Conservation (phyloP, 2,888 invertebrate genomes). For the Zelleria hepariella region DNA sequence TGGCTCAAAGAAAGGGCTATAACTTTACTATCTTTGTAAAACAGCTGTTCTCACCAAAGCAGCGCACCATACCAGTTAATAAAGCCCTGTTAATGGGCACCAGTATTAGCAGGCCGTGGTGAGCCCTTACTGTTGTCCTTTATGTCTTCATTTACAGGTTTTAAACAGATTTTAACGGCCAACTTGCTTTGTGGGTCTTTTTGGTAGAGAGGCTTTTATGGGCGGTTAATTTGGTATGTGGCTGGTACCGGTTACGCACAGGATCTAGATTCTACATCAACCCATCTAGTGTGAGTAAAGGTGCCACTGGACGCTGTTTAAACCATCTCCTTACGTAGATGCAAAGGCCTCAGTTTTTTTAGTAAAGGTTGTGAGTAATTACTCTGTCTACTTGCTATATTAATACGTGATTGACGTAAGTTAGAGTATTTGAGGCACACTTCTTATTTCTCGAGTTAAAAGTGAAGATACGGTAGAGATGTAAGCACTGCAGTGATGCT, state of each 20-base stretch:
- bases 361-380: too few relatives aligned
- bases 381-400: too few relatives aligned
- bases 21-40: neutral
- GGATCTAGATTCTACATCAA: too few relatives aligned
- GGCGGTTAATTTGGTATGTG: conserved; percentile 6
- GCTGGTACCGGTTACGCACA: too few relatives aligned
- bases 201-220: conserved; percentile 19
- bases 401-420: too few relatives aligned
- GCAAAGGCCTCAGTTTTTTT: too few relatives aligned
- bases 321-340: too few relatives aligned
- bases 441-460: too few relatives aligned
- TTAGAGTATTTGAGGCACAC: too few relatives aligned
- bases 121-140: conserved; percentile 37
- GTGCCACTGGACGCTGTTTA: too few relatives aligned
- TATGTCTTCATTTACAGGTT: conserved; percentile 48
- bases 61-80: conserved; percentile 25
- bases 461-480: neutral
- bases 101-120: conserved; percentile 42
- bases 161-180: conserved; percentile 28
- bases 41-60: neutral
- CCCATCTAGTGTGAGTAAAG: too few relatives aligned
- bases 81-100: conserved; percentile 44
- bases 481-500: neutral
- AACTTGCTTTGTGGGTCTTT: conserved; percentile 17
- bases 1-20: too few relatives aligned